Evolutionary conservation across 37 sponge, comb jelly and placozoan genomes (phyloP).

Genomic region (Spongia lamella): DNA sequence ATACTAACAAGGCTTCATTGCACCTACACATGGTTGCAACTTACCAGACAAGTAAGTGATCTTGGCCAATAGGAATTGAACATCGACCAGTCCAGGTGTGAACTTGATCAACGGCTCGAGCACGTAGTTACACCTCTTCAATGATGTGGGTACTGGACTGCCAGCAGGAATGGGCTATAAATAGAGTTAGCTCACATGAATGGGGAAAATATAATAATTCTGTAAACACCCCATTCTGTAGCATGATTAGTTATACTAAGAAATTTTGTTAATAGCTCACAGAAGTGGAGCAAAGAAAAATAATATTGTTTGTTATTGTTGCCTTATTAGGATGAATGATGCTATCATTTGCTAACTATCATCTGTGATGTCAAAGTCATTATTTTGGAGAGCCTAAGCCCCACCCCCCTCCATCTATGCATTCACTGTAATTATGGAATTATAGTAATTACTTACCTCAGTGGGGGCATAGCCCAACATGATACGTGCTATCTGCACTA

Average conservation of each 20-base stretch:
- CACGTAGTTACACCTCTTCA: constrained; percentile 45
- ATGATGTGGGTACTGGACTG: constrained; percentile 46
- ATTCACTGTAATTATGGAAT: too few relatives aligned
- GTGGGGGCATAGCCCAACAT: constrained; percentile 71
- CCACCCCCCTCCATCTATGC: too few relatives aligned
- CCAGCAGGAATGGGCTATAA: constrained; percentile 28
- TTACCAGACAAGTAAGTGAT: constrained; percentile 88
- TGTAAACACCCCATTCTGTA: too few relatives aligned
- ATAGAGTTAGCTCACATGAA: neutral
- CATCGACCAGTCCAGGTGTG: constrained; percentile 74
- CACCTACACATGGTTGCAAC: neutral
- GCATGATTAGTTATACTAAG: neutral
- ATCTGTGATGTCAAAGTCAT: too few relatives aligned
- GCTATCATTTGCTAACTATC: too few relatives aligned
- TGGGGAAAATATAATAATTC: neutral
- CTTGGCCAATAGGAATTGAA: constrained; percentile 70
- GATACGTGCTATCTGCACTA: constrained; percentile 53
- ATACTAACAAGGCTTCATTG: neutral
- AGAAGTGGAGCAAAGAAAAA: too few relatives aligned
- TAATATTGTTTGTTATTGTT: too few relatives aligned
- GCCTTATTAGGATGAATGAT: too few relatives aligned
- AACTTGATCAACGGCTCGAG: constrained; percentile 67
- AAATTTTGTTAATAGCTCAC: too few relatives aligned
- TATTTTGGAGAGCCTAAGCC: too few relatives aligned
- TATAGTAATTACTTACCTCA: too few relatives aligned